Evolutionary conservation across 1,140 invertebrate genomes (phyloP).

Genomic region (Drosophila sechellia): DNA sequence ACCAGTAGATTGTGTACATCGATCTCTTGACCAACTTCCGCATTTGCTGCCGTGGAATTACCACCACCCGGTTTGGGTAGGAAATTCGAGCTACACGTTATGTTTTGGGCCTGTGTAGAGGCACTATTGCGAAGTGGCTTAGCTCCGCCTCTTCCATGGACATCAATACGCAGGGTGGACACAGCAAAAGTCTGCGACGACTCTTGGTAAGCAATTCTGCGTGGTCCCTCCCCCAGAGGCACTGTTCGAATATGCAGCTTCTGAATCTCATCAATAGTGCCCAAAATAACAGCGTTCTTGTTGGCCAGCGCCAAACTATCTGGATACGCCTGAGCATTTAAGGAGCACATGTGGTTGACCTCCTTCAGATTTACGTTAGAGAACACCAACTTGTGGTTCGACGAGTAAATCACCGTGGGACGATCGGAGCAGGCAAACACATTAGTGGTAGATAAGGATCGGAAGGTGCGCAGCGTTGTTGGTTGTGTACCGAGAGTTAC

Average conservation of each 20-base stretch:
- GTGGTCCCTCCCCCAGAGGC: conserved; percentile 95
- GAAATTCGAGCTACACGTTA: conserved; percentile 85
- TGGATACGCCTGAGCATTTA: conserved; percentile 97
- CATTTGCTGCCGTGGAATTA: conserved; percentile 84
- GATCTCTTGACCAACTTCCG: conserved; percentile 92
- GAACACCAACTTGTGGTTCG: conserved; percentile 99
- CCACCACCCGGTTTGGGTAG: conserved; percentile 82
- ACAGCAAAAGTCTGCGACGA: conserved; percentile 97
- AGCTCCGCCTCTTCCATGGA: conserved; percentile 89
- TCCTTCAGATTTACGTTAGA: conserved; percentile 99
- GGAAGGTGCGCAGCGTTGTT: conserved; percentile 95
- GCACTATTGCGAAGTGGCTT: conserved; percentile 90
- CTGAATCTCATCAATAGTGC: conserved; percentile 99
- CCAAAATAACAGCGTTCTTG: conserved; percentile 96
- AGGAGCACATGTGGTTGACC: conserved; percentile 99
- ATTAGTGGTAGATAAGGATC: conserved; percentile 96
- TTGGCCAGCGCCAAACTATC: conserved; percentile 97
- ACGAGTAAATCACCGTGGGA: conserved; percentile 99
- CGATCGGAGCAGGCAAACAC: conserved; percentile 99
- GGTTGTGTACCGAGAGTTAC: conserved; percentile 99
- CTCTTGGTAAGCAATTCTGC: conserved; percentile 98
- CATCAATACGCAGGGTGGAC: conserved; percentile 94
- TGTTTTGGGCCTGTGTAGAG: conserved; percentile 89
- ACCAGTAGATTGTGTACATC: conserved; percentile 97
- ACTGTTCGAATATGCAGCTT: conserved; percentile 98